Conservation (phyloP, 2,888 invertebrate genomes). For the Blastobasis adustella region DNA sequence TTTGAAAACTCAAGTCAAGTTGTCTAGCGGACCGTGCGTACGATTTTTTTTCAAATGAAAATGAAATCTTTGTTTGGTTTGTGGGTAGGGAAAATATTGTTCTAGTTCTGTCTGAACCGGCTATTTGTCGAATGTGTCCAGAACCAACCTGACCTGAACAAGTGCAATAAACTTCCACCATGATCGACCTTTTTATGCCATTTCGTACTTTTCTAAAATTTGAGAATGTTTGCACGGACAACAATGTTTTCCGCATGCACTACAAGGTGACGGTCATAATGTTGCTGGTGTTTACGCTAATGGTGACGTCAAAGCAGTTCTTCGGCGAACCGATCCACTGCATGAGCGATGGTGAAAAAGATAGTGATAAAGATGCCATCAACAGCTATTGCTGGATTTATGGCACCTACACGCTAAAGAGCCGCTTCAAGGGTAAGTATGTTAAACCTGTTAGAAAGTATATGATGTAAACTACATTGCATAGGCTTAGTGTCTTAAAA, state of each 20-base stretch:
- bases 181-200: constrained; percentile 80
- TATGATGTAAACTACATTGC: no score
- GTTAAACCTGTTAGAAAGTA: not conserved
- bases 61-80: no score
- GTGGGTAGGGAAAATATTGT: no score
- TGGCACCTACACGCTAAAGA: constrained; percentile 79
- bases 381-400: constrained; percentile 88
- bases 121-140: not conserved
- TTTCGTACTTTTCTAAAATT: constrained; percentile 80
- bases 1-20: no score
- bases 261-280: constrained; percentile 83
- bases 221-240: constrained; percentile 82
- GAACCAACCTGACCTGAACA: not conserved
- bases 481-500: no score
- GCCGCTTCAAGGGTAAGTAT: constrained; percentile 49
- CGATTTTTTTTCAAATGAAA: no score
- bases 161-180: constrained; percentile 27
- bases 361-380: constrained; percentile 74
- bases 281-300: constrained; percentile 81
- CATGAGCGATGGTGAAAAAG: constrained; percentile 64
- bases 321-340: constrained; percentile 91
- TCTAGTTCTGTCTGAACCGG: no score
- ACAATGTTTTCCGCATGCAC: constrained; percentile 83
- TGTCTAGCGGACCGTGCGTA: no score
- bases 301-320: constrained; percentile 88